Evolutionary conservation across 2,113 vertebrate species (phyloP), one percentile per base, ranked within the genome.

Genomic region (Poeciliopsis prolifica): DNA sequence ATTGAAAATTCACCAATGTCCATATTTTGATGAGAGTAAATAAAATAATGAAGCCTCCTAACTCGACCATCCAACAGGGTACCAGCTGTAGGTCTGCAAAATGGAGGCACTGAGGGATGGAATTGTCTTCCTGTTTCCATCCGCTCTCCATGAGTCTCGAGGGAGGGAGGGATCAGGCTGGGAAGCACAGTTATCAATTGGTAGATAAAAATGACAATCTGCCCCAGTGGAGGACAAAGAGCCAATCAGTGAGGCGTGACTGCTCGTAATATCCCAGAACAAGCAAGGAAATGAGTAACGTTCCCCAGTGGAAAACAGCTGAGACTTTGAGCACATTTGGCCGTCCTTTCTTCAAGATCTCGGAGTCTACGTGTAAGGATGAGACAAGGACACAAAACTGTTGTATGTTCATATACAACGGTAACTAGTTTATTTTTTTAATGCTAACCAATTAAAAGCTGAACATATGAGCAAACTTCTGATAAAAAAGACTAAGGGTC

Each of bases 171-270:
- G 90, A 84, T 91, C 87, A 81, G 86, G 75, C 82, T 76, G 88
- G 85, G 83, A 86, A 83, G 86, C 85, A 42, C 77, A 79, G 85
- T 80, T 91, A 93, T 93, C 89, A 92, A 93, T 90, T 90, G 92
- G 91, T 78, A 92, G 88, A 93, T 92, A 92, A 93, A 92, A 93
- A 92, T 90, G 90, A 91, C 92, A 89, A 88, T 92, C 85, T 88
- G 78, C 86, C 91, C 88, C 85, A 79, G 64, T 88, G 87, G 90
- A 88, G 85, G 82, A 90, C 87, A 92, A 88, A 91, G 84, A 91
- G 88, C 89, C 88, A 92, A 90, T 92, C 82, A 4, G 54, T 87
- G 89, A 89, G 85, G 88, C 84, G 80, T 93, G 89, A 92, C 90
- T 68, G 68, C 82, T 83, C 68, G 73, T 88, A 91, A 92, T 93